A percentile compares a stretch with the other conserved stretches of the same genome.
phyloP scores from a whole-genome alignment of 2,113 vertebrate species.

The Numenius arquata region DNA sequence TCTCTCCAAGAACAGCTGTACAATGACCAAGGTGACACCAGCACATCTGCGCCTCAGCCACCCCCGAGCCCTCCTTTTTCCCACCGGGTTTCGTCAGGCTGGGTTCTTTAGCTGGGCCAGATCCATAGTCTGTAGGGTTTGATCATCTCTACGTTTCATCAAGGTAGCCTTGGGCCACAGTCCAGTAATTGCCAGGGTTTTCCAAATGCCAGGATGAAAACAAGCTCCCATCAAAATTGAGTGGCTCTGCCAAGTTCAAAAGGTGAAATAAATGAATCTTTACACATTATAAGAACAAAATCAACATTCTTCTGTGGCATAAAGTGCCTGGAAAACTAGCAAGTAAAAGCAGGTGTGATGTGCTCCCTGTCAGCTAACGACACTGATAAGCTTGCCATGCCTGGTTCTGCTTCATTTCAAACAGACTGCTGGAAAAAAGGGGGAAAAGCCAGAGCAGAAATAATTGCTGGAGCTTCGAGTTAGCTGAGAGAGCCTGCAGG shows the following conservation, averaged over 20 bases:
- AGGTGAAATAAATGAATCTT: constrained; percentile 84
- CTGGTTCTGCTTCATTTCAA: constrained; percentile 84
- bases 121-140: not conserved
- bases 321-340: constrained; percentile 75
- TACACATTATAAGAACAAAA: constrained; percentile 79
- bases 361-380: constrained; percentile 75
- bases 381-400: constrained; percentile 78
- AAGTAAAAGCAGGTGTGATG: constrained; percentile 81
- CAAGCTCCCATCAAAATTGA: constrained; percentile 59
- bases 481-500: constrained; percentile 78
- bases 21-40: not conserved
- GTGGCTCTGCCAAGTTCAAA: constrained; percentile 76
- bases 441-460: constrained; percentile 76
- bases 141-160: constrained; percentile 46
- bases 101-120: not conserved
- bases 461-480: constrained; percentile 83
- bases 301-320: constrained; percentile 79
- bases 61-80: not conserved
- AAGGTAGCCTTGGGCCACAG: constrained; percentile 63
- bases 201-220: constrained; percentile 59
- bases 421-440: constrained; percentile 69
- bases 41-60: not conserved
- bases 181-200: constrained; percentile 69
- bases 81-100: not conserved
- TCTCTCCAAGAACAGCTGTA: not conserved